phyloP scores from a whole-genome alignment of 2,113 vertebrate genomes.

The Bos javanicus region DNA sequence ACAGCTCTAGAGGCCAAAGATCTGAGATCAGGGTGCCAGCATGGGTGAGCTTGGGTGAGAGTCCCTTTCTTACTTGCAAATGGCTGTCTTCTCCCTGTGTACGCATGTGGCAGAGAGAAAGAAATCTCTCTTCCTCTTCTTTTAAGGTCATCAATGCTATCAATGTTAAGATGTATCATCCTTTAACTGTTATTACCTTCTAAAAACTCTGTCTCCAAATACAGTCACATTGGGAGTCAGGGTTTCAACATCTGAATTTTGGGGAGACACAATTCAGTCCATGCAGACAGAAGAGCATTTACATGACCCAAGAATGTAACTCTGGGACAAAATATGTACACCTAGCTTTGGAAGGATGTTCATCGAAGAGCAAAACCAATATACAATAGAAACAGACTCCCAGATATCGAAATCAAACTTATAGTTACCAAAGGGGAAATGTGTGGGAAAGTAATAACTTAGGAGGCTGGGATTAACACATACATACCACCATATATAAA shows the following conservation, averaged over 20 bases:
- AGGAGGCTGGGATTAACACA: neutral
- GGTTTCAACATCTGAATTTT: neutral
- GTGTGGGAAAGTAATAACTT: neutral
- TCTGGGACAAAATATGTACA: neutral
- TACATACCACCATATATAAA: neutral
- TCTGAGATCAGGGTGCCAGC: neutral
- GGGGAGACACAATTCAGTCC: neutral
- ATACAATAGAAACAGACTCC: neutral
- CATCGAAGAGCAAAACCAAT: neutral
- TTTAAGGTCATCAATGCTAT: neutral
- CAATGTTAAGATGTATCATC: neutral
- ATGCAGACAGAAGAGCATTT: neutral
- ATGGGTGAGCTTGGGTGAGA: neutral
- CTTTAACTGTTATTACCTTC: neutral
- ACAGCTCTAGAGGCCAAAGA: neutral
- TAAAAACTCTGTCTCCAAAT: neutral
- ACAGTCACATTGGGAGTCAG: neutral
- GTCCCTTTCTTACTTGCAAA: neutral
- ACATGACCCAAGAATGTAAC: neutral
- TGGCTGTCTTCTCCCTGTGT: neutral
- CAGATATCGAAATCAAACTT: neutral
- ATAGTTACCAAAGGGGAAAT: neutral
- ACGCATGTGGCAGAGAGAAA: neutral
- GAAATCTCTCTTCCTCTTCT: neutral
- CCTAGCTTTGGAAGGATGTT: neutral